These are phyloP conservation scores for Apis mellifera DNA, from an alignment of 1,140 invertebrate genomes.

Conservation along the genomic window Amel_HAv3.1 CM009933.2:2908001-2908500, in stretches of 20 bases:
- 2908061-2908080: neutral
- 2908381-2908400: no score
- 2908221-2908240: neutral
- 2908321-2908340: no score
- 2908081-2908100: neutral
- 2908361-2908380: no score
- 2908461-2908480: neutral
- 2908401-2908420: neutral
- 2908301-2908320: no score
- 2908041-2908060: neutral
- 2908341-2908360: no score
- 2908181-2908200: neutral
- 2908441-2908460: conserved; percentile 1
- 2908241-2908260: neutral
- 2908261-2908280: neutral
- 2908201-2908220: neutral
- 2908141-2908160: neutral
- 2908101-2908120: neutral
- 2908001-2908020: neutral
- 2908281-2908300: no score
- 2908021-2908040: neutral
- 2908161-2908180: neutral
- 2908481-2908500: no score
- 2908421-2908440: neutral
- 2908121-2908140: neutral